Conservation (phyloP, 2,113 vertebrate species). For the Silurus glanis region DNA sequence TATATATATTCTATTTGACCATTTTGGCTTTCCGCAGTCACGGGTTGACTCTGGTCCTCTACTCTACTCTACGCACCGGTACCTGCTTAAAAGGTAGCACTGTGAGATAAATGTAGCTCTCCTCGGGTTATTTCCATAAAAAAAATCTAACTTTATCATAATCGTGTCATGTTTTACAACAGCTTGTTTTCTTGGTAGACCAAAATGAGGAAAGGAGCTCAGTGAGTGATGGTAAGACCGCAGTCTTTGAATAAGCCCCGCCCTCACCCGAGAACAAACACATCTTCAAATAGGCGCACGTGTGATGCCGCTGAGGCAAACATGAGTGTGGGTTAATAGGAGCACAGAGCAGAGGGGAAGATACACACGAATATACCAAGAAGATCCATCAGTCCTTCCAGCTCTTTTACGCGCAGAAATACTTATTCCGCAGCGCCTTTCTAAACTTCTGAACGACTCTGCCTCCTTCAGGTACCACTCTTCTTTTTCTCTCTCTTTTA, state of each 20-base stretch:
- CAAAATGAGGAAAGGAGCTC: neutral
- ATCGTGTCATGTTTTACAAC: neutral
- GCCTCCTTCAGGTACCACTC: conserved; percentile 30
- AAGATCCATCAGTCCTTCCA: neutral
- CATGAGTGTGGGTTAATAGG: neutral
- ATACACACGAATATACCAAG: neutral
- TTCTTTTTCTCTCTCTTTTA: conserved; percentile 5
- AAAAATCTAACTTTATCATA: neutral
- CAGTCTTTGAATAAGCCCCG: neutral
- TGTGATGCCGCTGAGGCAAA: neutral
- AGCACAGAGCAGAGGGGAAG: neutral
- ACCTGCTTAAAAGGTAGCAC: neutral
- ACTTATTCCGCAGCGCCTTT: conserved; percentile 1
- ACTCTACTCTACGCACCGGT: neutral
- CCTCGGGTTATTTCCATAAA: neutral
- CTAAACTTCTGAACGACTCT: conserved; percentile 24
- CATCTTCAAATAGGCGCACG: neutral
- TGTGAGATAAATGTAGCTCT: too few species aligned
- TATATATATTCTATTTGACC: neutral
- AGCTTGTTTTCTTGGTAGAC: neutral
- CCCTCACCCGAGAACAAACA: neutral
- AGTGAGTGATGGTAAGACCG: neutral
- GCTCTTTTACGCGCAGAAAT: neutral
- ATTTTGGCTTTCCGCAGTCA: neutral
- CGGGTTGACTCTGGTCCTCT: neutral